These are phyloP conservation scores for Bombus superbus DNA, from an alignment of 1,140 invertebrate species.

Conservation along the genomic window DNA sequence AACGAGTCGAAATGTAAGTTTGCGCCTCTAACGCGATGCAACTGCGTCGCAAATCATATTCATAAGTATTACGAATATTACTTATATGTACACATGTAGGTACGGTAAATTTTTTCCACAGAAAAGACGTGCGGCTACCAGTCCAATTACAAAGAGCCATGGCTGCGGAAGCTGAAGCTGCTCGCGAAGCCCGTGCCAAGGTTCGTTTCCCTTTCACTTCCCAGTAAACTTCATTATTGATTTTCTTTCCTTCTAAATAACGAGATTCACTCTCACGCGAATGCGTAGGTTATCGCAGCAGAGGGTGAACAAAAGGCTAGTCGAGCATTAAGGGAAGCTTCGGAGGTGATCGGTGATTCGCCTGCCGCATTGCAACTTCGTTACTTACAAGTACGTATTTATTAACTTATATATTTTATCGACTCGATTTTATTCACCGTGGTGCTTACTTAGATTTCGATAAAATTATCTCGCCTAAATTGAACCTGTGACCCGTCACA, in stretches of 20 bases:
- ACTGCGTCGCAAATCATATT: neutral
- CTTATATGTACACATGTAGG: neutral
- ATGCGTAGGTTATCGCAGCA: conserved; percentile 88
- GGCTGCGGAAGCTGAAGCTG: conserved; percentile 96
- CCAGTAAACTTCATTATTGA: neutral
- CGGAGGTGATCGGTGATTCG: conserved; percentile 94
- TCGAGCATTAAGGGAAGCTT: conserved; percentile 94
- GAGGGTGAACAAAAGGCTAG: conserved; percentile 96
- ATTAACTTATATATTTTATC: neutral
- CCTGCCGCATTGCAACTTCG: conserved; percentile 94
- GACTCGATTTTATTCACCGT: no score
- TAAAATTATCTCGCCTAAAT: no score
- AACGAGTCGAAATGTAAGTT: conserved; percentile 97
- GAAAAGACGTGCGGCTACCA: conserved; percentile 95
- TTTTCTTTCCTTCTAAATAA: neutral
- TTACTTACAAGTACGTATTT: conserved; percentile 76
- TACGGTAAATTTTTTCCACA: conserved; percentile 76
- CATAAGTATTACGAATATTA: neutral
- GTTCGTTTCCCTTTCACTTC: conserved; percentile 75
- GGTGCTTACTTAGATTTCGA: no score
- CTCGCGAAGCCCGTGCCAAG: conserved; percentile 90
- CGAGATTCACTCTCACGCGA: neutral
- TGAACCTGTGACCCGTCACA: no score
- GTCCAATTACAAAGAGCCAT: conserved; percentile 94
- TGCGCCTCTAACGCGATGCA: neutral